A percentile compares a stretch with the other conserved stretches of the same genome.
phyloP scores from a whole-genome alignment of 37 sponge, comb jelly and placozoan species.

The Aplysina aerophoba region DNA sequence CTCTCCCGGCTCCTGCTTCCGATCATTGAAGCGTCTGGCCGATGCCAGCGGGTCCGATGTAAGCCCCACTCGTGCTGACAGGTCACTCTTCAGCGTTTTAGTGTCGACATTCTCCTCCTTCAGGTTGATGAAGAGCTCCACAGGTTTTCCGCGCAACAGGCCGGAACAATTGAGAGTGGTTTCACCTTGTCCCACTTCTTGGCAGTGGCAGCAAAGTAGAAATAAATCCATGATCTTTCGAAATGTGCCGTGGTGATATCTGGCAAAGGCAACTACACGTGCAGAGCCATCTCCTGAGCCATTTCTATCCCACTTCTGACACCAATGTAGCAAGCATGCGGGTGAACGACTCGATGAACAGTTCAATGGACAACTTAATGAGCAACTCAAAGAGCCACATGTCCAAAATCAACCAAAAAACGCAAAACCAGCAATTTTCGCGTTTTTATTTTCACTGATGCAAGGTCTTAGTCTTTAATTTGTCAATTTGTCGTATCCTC shows the following conservation, averaged over 20 bases:
- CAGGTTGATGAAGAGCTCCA: constrained; percentile 24
- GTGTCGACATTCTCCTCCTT: neutral
- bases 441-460: too few relatives aligned
- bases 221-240: constrained; percentile 32
- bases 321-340: neutral
- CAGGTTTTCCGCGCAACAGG: constrained; percentile 41
- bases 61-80: constrained; percentile 13
- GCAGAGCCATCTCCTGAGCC: neutral
- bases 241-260: constrained; percentile 41
- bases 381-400: too few relatives aligned
- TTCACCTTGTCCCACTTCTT: constrained; percentile 55
- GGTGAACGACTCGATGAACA: neutral
- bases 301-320: neutral
- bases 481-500: too few relatives aligned
- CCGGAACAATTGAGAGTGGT: constrained; percentile 33
- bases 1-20: constrained; percentile 21
- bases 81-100: constrained; percentile 11
- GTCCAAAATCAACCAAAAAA: too few relatives aligned
- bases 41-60: constrained; percentile 30
- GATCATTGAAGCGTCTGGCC: neutral
- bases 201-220: constrained; percentile 40
- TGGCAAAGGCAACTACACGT: constrained; percentile 8
- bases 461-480: too few relatives aligned
- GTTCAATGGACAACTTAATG: neutral
- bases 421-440: too few relatives aligned